phyloP scores from a whole-genome alignment of 2,113 vertebrate genomes.

The Takifugu bimaculatus region DNA sequence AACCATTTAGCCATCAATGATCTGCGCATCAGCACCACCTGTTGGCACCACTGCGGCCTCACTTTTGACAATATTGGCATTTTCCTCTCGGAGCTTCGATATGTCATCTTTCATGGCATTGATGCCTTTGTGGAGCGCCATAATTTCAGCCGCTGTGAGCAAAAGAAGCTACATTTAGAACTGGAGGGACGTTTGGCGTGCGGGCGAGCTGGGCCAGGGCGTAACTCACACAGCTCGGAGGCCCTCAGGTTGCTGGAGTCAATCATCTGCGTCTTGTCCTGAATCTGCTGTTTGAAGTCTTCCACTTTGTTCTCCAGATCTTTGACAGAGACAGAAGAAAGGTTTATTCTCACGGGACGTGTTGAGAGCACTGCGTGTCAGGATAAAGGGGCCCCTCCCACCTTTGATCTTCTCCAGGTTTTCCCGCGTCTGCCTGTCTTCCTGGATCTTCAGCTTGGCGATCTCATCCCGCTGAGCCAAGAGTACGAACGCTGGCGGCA shows the following conservation, averaged over 20 bases:
- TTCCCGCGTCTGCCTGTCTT: neutral
- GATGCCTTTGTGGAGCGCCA: conserved; percentile 29
- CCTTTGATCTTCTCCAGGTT: conserved; percentile 27
- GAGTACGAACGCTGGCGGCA: conserved; percentile 34
- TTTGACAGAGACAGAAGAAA: conserved; percentile 3
- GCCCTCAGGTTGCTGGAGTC: neutral
- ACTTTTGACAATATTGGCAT: conserved; percentile 19
- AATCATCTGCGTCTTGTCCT: neutral
- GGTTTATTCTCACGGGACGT: neutral
- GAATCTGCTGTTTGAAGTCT: conserved; percentile 13
- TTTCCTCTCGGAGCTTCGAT: conserved; percentile 8
- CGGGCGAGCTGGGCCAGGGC: rapidly evolving
- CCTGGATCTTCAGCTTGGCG: conserved; percentile 17
- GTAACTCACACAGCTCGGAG: conserved; percentile 30
- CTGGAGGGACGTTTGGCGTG: neutral
- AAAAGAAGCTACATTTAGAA: neutral
- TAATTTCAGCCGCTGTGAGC: conserved; percentile 37
- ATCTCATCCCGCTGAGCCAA: conserved; percentile 33
- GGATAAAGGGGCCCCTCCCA: neutral
- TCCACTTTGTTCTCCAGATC: conserved; percentile 40
- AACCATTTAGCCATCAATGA: neutral
- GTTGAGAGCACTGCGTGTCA: neutral
- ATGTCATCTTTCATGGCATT: conserved; percentile 13
- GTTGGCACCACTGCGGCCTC: neutral
- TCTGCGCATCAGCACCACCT: neutral